Conservation (phyloP, 35 echinoderm and acorn worm species). For the Heliocidaris tuberculata region DNA sequence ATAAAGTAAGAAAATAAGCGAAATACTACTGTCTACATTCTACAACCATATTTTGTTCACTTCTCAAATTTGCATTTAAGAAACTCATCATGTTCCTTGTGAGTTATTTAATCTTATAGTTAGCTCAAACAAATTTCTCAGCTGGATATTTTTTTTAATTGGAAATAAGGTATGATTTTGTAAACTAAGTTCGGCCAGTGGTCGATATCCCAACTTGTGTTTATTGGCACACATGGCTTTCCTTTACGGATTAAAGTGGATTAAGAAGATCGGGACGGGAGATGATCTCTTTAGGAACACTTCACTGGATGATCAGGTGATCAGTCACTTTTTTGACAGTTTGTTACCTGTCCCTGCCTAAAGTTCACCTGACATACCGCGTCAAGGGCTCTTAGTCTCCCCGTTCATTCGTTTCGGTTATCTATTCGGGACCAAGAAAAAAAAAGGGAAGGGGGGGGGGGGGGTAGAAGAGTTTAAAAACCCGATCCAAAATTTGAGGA, state of each 20-base stretch:
- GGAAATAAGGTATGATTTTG: conserved; percentile 1
- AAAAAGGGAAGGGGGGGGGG: neutral
- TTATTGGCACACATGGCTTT: conserved; percentile 25
- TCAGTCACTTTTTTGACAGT: neutral
- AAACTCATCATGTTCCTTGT: no score
- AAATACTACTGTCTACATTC: no score
- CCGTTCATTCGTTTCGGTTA: no score
- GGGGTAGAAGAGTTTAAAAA: neutral
- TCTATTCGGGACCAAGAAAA: no score
- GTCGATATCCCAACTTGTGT: neutral
- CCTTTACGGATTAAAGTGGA: conserved; percentile 27
- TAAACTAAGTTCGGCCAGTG: neutral
- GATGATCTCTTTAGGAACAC: neutral
- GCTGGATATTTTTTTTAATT: neutral
- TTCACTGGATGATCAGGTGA: conserved; percentile 9
- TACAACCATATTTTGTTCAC: no score
- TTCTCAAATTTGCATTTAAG: no score
- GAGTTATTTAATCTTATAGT: no score
- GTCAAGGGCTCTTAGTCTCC: neutral
- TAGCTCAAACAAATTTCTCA: no score
- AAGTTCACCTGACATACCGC: neutral
- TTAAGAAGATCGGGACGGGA: neutral
- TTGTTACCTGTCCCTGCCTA: neutral
- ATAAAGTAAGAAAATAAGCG: no score
- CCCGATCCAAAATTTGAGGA: no score